Percentiles rank a stretch among this genome's conserved stretches.
These are phyloP conservation scores for Papilio aristodemus DNA, from an alignment of 1,140 invertebrate species.

Conservation along the genomic window DNA sequence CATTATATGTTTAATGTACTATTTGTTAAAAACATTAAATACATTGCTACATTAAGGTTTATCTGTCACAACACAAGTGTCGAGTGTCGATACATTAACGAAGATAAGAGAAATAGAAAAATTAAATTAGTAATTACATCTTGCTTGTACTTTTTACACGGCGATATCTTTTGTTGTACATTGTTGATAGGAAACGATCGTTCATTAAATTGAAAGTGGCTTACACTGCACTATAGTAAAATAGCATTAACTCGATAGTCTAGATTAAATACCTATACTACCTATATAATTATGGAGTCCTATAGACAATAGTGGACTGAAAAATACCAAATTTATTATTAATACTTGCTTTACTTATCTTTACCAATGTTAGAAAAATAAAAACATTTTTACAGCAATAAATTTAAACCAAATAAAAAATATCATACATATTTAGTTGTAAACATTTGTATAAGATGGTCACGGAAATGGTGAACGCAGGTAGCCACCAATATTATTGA, in stretches of 20 bases:
- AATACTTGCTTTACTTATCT: too few relatives aligned
- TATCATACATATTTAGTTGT: too few relatives aligned
- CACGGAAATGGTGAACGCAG: conserved; percentile 57
- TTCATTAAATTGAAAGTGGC: neutral
- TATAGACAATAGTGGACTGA: too few relatives aligned
- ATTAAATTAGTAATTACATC: neutral
- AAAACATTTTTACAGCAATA: too few relatives aligned
- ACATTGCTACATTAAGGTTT: neutral
- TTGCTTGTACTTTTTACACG: neutral
- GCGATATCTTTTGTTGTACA: neutral
- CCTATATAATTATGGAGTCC: too few relatives aligned
- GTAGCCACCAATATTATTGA: conserved; percentile 43
- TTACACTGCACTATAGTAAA: too few relatives aligned
- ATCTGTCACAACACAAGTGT: neutral
- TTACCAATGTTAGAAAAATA: too few relatives aligned
- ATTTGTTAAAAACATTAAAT: neutral
- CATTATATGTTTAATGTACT: neutral
- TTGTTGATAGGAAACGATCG: neutral
- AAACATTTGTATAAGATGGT: too few relatives aligned
- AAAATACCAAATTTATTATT: too few relatives aligned
- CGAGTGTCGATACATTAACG: neutral
- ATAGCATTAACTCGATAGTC: too few relatives aligned
- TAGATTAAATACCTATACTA: too few relatives aligned
- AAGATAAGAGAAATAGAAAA: neutral
- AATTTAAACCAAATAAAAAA: too few relatives aligned